A percentile compares a stretch with the other conserved stretches of the same genome.
phyloP scores from a whole-genome alignment of 2,888 invertebrate genomes.

The Petrophora chlorosata region DNA sequence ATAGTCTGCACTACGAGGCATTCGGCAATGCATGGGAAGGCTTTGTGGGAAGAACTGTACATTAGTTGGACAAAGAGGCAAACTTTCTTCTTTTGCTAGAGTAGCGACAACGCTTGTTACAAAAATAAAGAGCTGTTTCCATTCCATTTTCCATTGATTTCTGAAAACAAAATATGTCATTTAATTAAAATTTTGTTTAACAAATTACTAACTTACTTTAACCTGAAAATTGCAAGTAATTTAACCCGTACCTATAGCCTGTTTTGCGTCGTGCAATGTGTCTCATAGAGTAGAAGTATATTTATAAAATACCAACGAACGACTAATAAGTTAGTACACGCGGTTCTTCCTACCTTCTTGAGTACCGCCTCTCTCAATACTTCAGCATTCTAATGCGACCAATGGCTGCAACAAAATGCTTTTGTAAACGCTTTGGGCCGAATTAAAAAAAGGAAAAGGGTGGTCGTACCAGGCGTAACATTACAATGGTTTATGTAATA shows the following conservation, averaged over 20 bases:
- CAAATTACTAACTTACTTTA: no score
- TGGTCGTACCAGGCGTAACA: slow-evolving; percentile 29
- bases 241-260: no score
- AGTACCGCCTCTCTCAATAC: slow-evolving; percentile 7
- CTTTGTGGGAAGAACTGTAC: slow-evolving; percentile 67
- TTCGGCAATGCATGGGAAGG: slow-evolving; percentile 75
- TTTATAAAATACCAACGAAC: no score
- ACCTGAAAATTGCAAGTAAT: no score
- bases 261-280: no score
- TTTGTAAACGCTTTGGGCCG: slow-evolving; percentile 42
- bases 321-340: not conserved
- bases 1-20: slow-evolving; percentile 50
- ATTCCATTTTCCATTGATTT: slow-evolving; percentile 44
- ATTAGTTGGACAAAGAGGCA: slow-evolving; percentile 68
- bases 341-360: not conserved
- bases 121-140: slow-evolving; percentile 29
- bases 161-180: slow-evolving; percentile 48
- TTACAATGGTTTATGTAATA: slow-evolving; percentile 40
- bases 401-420: slow-evolving; percentile 30
- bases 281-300: no score
- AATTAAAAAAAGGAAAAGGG: slow-evolving; percentile 37
- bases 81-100: slow-evolving; percentile 46
- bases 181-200: no score
- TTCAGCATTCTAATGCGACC: slow-evolving; percentile 19
- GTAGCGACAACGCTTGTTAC: slow-evolving; percentile 35